These are phyloP conservation scores for Tupaia tana DNA, from an alignment of 2,113 vertebrate genomes.

Conservation along the genomic window DNA sequence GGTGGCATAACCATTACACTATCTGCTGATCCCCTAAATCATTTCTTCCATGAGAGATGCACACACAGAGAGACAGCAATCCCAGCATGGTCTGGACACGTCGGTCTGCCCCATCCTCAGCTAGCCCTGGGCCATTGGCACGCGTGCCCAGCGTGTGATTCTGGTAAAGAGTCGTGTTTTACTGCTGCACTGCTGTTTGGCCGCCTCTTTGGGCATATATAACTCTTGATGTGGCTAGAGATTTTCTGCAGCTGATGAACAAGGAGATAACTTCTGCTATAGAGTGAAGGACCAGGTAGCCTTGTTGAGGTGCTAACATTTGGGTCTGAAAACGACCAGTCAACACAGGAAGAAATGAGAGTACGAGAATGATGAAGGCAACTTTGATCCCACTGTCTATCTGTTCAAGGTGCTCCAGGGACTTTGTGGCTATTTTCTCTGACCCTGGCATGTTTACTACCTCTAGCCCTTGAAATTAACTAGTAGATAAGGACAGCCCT, in stretches of 20 bases:
- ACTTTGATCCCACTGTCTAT: neutral
- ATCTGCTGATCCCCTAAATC: too few species aligned
- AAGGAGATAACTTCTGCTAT: neutral
- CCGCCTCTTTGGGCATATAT: neutral
- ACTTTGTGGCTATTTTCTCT: neutral
- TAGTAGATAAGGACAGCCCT: too few species aligned
- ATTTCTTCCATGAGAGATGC: too few species aligned
- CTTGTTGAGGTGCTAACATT: neutral
- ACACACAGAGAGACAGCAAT: too few species aligned
- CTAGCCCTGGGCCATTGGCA: too few species aligned
- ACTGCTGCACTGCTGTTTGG: too few species aligned
- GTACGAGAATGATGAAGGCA: neutral
- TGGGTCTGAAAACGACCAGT: neutral
- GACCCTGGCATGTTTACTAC: neutral
- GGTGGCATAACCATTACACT: too few species aligned
- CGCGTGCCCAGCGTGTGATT: too few species aligned
- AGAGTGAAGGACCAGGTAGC: neutral
- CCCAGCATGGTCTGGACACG: too few species aligned
- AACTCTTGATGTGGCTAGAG: neutral
- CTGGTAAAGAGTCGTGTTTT: too few species aligned
- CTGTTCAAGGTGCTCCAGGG: neutral
- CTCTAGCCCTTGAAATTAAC: neutral
- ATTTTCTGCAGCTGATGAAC: neutral
- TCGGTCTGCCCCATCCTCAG: too few species aligned
- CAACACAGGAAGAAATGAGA: neutral